Evolutionary conservation across 2,113 vertebrate genomes (phyloP).

Genomic region (Cairina moschata): DNA sequence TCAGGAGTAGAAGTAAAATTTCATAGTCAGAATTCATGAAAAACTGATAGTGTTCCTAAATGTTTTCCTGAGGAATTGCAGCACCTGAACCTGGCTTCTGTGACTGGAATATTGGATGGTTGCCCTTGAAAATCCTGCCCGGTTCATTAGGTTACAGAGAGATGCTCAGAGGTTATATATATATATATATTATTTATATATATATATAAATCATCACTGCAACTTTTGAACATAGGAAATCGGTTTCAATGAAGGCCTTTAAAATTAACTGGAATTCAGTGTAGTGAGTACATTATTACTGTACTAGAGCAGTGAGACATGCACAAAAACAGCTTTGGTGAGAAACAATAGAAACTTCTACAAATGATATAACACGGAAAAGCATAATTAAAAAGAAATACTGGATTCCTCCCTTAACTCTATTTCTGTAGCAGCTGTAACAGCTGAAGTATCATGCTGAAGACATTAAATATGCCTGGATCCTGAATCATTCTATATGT

Average conservation of each 20-base stretch:
- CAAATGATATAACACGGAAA: neutral
- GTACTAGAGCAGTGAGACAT: neutral
- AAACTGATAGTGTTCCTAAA: neutral
- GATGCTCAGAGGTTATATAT: neutral
- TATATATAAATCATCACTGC: neutral
- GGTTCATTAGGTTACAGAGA: neutral
- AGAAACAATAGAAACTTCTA: neutral
- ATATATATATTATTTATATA: neutral
- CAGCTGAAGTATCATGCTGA: neutral
- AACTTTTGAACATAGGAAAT: neutral
- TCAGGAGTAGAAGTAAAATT: neutral
- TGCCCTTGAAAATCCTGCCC: neutral
- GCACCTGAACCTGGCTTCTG: rapidly evolving
- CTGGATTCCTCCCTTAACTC: neutral
- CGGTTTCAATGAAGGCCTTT: neutral
- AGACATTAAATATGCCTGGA: neutral
- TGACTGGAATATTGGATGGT: neutral
- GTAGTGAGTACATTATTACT: neutral
- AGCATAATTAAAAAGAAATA: neutral
- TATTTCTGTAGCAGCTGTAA: neutral
- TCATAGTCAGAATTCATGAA: neutral
- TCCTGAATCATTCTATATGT: neutral
- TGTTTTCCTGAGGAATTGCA: neutral
- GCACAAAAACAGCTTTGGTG: neutral
- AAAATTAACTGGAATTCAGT: neutral